Base-by-base conservation (phyloP, 37 sponge, comb jelly and placozoan species). In the Axinella damicornis region DNA sequence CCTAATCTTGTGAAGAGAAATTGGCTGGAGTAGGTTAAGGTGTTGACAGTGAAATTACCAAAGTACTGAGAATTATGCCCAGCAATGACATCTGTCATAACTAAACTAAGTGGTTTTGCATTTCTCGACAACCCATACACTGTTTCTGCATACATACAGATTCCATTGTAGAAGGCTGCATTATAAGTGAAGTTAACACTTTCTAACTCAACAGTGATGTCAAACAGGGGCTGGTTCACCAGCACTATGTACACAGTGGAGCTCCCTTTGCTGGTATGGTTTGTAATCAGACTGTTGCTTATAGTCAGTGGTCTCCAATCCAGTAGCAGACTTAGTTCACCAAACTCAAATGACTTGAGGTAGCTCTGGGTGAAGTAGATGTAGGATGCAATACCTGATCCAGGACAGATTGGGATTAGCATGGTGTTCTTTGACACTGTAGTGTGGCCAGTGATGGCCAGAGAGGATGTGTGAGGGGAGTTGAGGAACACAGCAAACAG, bases 141-240 rank as follows among this genome's bases (percentile, higher is more conserved):
- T 21, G 68, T 66, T n/a, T 66, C 19, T 28, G 68, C 68, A 66
- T 25, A 66, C 68, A 66, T 21, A 18, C 68, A 66, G 28, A 66
- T 66, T 16, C 68, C 68, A 25, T 25, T 66, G 28, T 14, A 66
- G 21, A 66, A 66, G 28, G 68, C 68, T 21, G 15, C 27, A n/a
- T 66, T 66, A 14, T n/a, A 14, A 21, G 22, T 25, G 27, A 66
- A 66, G 16, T n/a, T n/a, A 66, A 66, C 68, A 21, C 68, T 66
- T 21, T 66, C 21, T 14, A 66, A 21, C 16, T 25, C 28, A 31
- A 66, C 68, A 17, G 22, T 15, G 16, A 66, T 31, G 27, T 66
- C 28, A 66, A 25, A 66, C 22, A 66, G 27, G 16, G 68, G 68
- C 21, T 66, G 68, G 27, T 17, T 14, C 21, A 15, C 28, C 21